Base-by-base conservation (phyloP, 2,888 invertebrate genomes). In the Ariolimax columbianus region DNA sequence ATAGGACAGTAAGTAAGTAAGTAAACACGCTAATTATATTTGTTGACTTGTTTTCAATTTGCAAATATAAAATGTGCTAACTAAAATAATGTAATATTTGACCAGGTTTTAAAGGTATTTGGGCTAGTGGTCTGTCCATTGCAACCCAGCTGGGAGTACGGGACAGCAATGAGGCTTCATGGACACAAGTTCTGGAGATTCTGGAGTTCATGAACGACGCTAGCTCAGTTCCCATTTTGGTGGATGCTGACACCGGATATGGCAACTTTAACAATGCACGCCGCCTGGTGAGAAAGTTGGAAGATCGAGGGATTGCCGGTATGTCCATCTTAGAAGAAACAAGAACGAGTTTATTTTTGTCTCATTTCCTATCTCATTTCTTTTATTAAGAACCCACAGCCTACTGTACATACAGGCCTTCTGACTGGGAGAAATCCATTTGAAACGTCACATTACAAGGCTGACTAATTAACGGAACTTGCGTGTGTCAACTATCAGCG, bases 211-310 rank as follows among this genome's bases (percentile, higher is more conserved):
- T 95, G 94, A 92, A 94, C 51, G 94, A 95, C 87, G 94, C 93
- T 14, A 93, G 94, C 14, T 87, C 90, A n/a, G 89, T 94, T 55
- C 94, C 95, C 0, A 94, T 94, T 78, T 89, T 95, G 47, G 89
- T 95, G n/a, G 94, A 95, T 89, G 95, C 94, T 26, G 94, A 95
- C 88, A 94, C 95, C 11, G 95, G 95, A 17, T 95, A 93, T 88
- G 95, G 95, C 19, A 94, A 94, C 88, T 94, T 95, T 89, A 95
- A 95, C 89, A 95, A 95, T 89, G 95, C 95, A 4, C 88, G 95
- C 26, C 89, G 94, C 83, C 91, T 94, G 38, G 93, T 95, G 4
- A 88, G 91, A 7, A 94, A 94, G 87, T 89, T 95, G 75, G 94
- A 95, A 87, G 93, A 94, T 78, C 90, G 94, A 75, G 94, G 94